Evolutionary conservation across 1,140 invertebrate species (phyloP), one percentile per base, ranked within the genome.

Genomic region (Cyclargus thomasi): DNA sequence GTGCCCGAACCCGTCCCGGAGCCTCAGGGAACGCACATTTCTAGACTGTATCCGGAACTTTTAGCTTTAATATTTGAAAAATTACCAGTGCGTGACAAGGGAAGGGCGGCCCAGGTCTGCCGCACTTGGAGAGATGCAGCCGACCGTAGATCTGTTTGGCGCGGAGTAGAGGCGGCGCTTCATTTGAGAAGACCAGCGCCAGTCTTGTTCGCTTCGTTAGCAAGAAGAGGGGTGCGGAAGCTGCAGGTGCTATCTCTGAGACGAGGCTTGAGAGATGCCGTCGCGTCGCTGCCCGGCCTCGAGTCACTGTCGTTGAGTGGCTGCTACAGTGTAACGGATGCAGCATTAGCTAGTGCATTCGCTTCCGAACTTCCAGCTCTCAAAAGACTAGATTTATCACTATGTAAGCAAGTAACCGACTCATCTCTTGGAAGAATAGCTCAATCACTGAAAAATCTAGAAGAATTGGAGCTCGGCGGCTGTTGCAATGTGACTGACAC

Each of bases 321-420:
- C 11, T 99, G 97, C 86, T 99, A 97, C 90, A 98, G 97, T 84
- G 94, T 99, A 21, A 97, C 96, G 21, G 94, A 96, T 80, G 85
- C 92, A 8, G 95, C 95, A n/a, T 89, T 99, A 47, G 94, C 93
- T 7, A 95, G 95, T 74, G 97, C 97, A 0, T 95, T 98, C 76
- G 92, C 92, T 36, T 91, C 93, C 11, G 95, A 96, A 68, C 89
- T 95, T 65, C 93, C 94, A 23, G 93, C 94, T 16, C 91, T 99
- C 1, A 95, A 94, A 62, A 92, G 94, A 67, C 91, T 99, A 39
- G 96, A 99, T 83, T 91, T 99, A 11, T 97, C 96, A 4, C 91
- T 99, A 62, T 99, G 98, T 91, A 99, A 99, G 88, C 97, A 98
- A 91, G 94, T 99, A 18, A 97, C 96, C 0, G 97, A 99, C 86